phyloP scores from a whole-genome alignment of 2,888 invertebrate species.

The Tetragnatha montana region DNA sequence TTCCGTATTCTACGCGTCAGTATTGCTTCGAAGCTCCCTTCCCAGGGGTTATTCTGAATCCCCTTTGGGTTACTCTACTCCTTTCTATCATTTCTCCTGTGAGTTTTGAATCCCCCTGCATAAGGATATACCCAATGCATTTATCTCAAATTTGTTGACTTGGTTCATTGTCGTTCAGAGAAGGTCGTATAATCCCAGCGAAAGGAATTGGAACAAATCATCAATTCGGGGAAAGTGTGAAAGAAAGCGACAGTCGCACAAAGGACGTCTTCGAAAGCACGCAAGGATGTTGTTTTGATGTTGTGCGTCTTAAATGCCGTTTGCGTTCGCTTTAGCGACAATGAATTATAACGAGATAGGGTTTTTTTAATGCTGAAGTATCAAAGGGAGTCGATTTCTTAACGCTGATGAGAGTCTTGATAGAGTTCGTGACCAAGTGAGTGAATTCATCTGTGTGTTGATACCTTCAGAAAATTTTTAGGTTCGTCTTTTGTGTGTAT shows the following conservation, averaged over 20 bases:
- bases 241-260: background rate
- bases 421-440: background rate
- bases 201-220: conserved; percentile 45
- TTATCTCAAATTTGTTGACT: too few relatives aligned
- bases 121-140: too few relatives aligned
- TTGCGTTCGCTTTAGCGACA: background rate
- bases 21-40: too few relatives aligned
- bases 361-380: background rate
- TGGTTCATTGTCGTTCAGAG: too few relatives aligned
- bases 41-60: too few relatives aligned
- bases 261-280: conserved; percentile 6
- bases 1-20: too few relatives aligned
- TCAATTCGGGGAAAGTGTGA: conserved; percentile 13
- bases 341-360: background rate
- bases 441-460: background rate
- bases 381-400: background rate
- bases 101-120: too few relatives aligned
- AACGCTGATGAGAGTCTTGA: background rate
- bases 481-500: background rate
- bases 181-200: background rate
- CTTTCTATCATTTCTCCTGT: too few relatives aligned
- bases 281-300: background rate
- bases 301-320: background rate
- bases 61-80: too few relatives aligned
- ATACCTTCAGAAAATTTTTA: background rate